phyloP scores from a whole-genome alignment of 2,113 vertebrate genomes.

The Sebastes fasciatus region DNA sequence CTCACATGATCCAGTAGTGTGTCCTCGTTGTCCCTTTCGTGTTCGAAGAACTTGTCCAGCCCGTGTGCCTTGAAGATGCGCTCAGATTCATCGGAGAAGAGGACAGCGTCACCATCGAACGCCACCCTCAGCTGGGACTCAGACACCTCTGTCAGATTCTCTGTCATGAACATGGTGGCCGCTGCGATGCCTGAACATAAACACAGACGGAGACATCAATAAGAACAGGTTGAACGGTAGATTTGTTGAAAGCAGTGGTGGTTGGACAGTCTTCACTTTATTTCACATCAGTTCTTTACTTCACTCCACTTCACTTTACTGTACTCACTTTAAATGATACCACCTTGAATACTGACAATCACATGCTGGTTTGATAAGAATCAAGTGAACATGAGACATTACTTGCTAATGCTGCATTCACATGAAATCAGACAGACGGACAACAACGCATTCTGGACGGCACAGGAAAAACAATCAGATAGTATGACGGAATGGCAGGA shows the following conservation, averaged over 20 bases:
- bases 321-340: neutral
- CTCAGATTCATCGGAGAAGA: conserved; percentile 98
- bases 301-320: neutral
- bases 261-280: neutral
- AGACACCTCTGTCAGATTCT: conserved; percentile 87
- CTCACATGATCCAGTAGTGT: conserved; percentile 93
- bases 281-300: neutral
- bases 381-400: neutral
- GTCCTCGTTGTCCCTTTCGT: conserved; percentile 93
- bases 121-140: conserved; percentile 95
- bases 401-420: neutral
- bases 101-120: conserved; percentile 95
- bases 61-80: conserved; percentile 97
- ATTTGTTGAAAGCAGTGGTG: neutral
- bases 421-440: too few species aligned
- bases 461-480: too few species aligned
- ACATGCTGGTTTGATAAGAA: neutral
- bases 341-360: neutral
- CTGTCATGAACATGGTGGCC: conserved; percentile 95
- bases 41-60: conserved; percentile 97
- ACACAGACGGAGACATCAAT: neutral
- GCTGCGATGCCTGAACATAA: conserved; percentile 91
- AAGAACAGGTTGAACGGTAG: too few species aligned
- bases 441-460: too few species aligned
- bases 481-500: too few species aligned